phyloP scores from a whole-genome alignment of 2,797 vertebrate genomes.

The Poecilia picta region DNA sequence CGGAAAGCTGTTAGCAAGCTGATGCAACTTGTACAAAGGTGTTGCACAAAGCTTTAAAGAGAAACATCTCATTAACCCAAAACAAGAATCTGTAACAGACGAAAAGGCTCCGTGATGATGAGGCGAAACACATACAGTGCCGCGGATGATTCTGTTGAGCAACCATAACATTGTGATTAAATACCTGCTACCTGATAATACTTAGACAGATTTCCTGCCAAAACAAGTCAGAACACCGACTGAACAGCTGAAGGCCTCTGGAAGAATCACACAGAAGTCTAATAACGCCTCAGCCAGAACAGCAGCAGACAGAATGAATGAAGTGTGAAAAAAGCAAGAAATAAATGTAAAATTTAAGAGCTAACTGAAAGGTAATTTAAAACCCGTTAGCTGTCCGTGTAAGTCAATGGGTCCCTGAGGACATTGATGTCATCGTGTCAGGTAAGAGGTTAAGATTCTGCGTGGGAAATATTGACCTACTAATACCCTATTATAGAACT shows the following conservation, averaged over 20 bases:
- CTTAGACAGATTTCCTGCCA: neutral
- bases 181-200: neutral
- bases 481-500: neutral
- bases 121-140: neutral
- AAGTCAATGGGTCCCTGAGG: no score
- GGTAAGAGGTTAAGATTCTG: neutral
- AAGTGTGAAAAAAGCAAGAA: neutral
- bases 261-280: neutral
- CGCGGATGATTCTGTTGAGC: neutral
- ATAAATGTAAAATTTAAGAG: neutral
- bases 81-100: slow-evolving; percentile 15
- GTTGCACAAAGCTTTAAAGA: slow-evolving; percentile 50
- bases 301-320: neutral
- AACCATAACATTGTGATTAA: neutral
- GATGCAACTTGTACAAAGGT: slow-evolving; percentile 48
- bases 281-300: neutral
- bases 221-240: neutral
- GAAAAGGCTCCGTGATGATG: neutral
- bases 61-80: slow-evolving; percentile 5
- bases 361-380: neutral
- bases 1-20: slow-evolving; percentile 50
- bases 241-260: neutral
- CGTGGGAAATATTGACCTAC: neutral
- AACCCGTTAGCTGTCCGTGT: no score
- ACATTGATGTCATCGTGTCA: no score